Base-by-base conservation (phyloP, 1,140 invertebrate species). In the Bombus polaris region DNA sequence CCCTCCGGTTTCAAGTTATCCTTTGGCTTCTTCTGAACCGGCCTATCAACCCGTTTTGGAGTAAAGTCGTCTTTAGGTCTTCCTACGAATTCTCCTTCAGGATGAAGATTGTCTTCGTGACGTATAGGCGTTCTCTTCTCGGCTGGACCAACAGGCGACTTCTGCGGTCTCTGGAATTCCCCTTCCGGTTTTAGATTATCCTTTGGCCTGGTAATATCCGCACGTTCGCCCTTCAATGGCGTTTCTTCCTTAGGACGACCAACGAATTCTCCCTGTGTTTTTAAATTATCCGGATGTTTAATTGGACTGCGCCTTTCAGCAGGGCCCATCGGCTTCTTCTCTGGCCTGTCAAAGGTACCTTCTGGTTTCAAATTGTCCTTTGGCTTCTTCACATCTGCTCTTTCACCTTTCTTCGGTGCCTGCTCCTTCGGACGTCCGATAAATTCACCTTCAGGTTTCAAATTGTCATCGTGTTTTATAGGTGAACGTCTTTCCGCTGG, bases 1-100 rank as follows among this genome's bases (percentile, higher is more conserved):
- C 97, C 97, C 94, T 97, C 96, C 47, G 96, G 96, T 93, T 95
- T 96, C 12, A 97, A 91, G 92, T 97, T 97, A 92, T 96, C 93
- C 0, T 95, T 95, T 79, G 96, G 96, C 81, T 95, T 96, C 2
- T 96, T 95, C 71, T 53, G 47, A 8, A 53, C 18, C 47, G 47
- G 47, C 18, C 47, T 53, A 22, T 53, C 47, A 8, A 8, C 47
- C 47, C 47, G 47, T 22, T 53, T 53, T 22, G 47, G 18, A 22
- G 47, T 53, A 22, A 53, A 97, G 90, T 97, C 96, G 87, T 97
- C 96, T 28, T 92, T 92, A 0, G 95, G 96, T 22, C 94, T 94
- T 86, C 95, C 94, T 89, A 92, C 94, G 87, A 96, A 96, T 1
- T 96, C 94, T 66, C 96, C 96, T 88, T 96, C 95, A 1, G 94